Evolutionary conservation across 2,113 vertebrate species (phyloP), one percentile per base, ranked within the genome.

Genomic region (Odocoileus virginianus): DNA sequence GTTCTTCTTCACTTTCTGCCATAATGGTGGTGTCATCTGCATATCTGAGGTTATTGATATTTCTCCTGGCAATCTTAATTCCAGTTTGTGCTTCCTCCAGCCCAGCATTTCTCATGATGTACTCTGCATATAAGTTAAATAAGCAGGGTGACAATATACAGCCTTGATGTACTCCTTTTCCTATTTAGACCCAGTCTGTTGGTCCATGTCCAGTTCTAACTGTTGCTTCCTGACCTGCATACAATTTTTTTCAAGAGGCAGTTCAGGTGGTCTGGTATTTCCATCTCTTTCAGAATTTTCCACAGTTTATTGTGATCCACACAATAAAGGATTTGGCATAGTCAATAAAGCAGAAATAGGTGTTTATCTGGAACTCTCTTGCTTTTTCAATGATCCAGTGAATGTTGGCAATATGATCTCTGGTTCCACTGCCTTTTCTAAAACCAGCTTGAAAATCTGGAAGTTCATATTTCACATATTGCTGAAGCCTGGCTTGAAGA

Each of bases 321-420:
- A 60, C 5, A 60, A 25, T 60, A 60, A 60, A 60, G 5, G 5
- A 1, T 28, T 60, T 60, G 58, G 58, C 58, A 60, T 60, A 60
- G 58, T 60, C 5, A 60, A 60, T 28, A 60, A 60, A 60, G 27
- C 58, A 60, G 2, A 60, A 14, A 2, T 30, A 30, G 58, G 2
- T 28, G 27, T 60, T 28, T 28, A 30, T 60, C 58, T 60, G 58
- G 27, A 60, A 28, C 27, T 60, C 58, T 28, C 27, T 60, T 60
- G 5, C 58, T 14, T 28, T 60, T 60, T 60, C 2, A 0, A 14
- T 14, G 58, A 60, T 6, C 27, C 27, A 60, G 60, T 0, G 0
- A 13, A 61, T 61, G 28, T 61, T 61, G 33, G 64, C 33, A 67
- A 67, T 36, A 9, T 57, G 33, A 67, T 67, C 16, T 67, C 61